These are phyloP conservation scores for Microtus oregoni DNA, from an alignment of 2,113 vertebrate species.

Conservation along the genomic window DNA sequence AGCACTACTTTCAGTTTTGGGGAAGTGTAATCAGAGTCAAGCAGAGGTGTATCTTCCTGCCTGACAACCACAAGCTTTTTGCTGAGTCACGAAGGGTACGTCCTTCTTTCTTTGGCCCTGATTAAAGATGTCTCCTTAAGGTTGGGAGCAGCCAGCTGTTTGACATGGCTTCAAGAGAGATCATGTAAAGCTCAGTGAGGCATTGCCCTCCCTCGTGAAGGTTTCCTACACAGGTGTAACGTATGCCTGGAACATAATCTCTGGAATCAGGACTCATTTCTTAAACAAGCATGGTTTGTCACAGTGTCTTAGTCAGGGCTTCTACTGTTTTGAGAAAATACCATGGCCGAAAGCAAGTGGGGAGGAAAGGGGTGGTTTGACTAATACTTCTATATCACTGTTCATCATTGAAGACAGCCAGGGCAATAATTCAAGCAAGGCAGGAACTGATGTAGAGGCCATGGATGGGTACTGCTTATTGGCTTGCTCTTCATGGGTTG, in stretches of 20 bases:
- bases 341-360: not conserved
- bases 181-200: not conserved
- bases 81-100: not conserved
- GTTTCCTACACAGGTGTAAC: not conserved
- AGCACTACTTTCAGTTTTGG: not conserved
- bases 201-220: not conserved
- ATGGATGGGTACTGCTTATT: not conserved
- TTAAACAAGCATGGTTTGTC: not conserved
- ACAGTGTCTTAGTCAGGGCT: not conserved
- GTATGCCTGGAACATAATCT: not conserved
- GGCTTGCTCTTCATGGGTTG: not conserved
- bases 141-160: not conserved
- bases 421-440: not conserved
- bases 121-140: not conserved
- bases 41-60: not conserved
- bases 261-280: not conserved
- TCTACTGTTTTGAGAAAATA: not conserved
- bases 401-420: not conserved
- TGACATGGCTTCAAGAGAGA: not conserved
- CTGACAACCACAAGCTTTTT: not conserved
- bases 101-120: not conserved
- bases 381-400: not conserved
- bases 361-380: not conserved
- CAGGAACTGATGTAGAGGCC: not conserved
- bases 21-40: not conserved